Evolutionary conservation across 1,140 invertebrate species (phyloP), one percentile per base, ranked within the genome.

Genomic region (Drosophila pectinifera): DNA sequence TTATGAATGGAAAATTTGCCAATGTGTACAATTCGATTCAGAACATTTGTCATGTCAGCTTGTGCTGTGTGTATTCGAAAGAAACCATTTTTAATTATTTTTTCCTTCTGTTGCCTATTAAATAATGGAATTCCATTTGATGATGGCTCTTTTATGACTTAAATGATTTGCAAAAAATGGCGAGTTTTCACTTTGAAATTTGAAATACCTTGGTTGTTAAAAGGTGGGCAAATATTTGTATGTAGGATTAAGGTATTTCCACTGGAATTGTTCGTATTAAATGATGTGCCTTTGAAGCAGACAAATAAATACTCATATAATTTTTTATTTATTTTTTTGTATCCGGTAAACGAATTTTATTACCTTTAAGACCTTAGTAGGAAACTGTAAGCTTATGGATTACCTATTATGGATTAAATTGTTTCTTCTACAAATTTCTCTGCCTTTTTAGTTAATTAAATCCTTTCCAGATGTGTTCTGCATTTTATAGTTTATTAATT

Each of bases 21-120:
- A 64, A 31, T 53, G 48, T 80, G 54, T 26, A 26, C 18, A 38
- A 69, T 69, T 42, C 8, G 10, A 43, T 38, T 53, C 39, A 1
- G 11, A 31, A 18, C 24, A 22, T 63, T 74, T 64, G 58, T 53
- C 70, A 48, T 74, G 18, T 73, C 41, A 22, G 18, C 16, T 18
- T 45, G 26, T 51, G n/a, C n/a, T n/a, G 18, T 51, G 55, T 43
- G 13, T 72, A 36, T 51, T 36, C 10, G 38, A 62, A 34, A n/a
- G 39, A 20, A 45, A 73, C 34, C 8, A 24, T 28, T 64, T 64
- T 74, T 63, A 75, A 57, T 74, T 54, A 6, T 39, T 59, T 20
- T 61, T 31, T 42, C 7, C 5, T 10, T 54, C 11, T 58, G 16
- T 31, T 58, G 20, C n/a, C 31, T 18, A 18, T 39, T 62, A 41